Base-by-base conservation (phyloP, 2,888 invertebrate genomes). In the Scrobipalpa atriplicella region DNA sequence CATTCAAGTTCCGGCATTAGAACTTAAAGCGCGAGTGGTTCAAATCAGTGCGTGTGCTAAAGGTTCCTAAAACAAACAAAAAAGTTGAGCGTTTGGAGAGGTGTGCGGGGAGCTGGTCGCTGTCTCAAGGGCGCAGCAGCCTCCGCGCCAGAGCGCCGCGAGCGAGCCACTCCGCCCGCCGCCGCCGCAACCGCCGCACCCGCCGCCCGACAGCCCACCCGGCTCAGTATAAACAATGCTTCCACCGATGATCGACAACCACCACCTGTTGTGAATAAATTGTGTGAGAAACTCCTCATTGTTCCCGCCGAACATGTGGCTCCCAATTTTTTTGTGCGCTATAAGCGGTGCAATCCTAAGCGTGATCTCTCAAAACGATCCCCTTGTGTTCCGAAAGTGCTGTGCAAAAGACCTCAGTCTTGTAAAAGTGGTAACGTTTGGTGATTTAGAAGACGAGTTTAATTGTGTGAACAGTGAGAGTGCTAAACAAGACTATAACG, bases 51-150 rank as follows among this genome's bases (percentile, higher is more conserved):
- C 29, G 56, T n/a, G 29, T 29, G 16, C 18, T 39, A 39, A 39
- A 39, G 18, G 11, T 39, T 19, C 18, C 38, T 0, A 62, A 62
- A 62, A 16, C 21, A 56, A 36, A 66, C 39, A 43, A 67, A 67
- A 65, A 54, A 18, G 62, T 62, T 60, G 16, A 36, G 60, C 43
- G 6, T 16, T 10, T 7, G 29, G 51, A 10, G 64, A 18, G 64
- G 66, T 21, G 67, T 56, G 71, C 71, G 70, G 70, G 72, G 68
- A 66, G 73, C 68, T 73, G 69, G 68, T 68, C 64, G 72, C 74
- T 70, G 71, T 62, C 76, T 85, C 85, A 89, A 88, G 88, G 89
- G 80, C 87, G 75, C 73, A 83, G 80, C 89, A 90, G 88, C 86
- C 88, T 87, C 84, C 82, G 74, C n/a, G 39, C 29, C 70, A 10